Evolutionary conservation across 2,113 vertebrate species (phyloP), one percentile per base, ranked within the genome.

Genomic region (Alaudala cheleensis): DNA sequence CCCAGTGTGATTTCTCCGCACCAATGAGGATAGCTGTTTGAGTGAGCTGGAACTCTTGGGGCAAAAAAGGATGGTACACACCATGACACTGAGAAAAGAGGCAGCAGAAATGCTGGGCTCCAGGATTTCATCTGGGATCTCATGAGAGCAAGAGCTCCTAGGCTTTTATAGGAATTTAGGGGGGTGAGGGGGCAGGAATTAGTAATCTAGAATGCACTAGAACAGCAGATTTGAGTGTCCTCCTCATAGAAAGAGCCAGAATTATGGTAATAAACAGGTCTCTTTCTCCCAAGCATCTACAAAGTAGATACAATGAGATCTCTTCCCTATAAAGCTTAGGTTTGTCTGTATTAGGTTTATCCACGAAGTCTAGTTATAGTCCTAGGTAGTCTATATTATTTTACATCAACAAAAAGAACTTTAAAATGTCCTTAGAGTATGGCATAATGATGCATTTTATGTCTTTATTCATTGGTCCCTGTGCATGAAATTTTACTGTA

Each of bases 111-210:
- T 23, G 5, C 39, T 57, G 23, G 12, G 9, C 22, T 88, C n/a
- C 12, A 54, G 14, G 19, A 50, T 66, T 81, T 81, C 24, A 14
- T 40, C 12, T n/a, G 51, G 47, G 33, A 64, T 79, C 33, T 74
- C 51, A 51, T 64, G n/a, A 57, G 12, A 87, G 40, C 5, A 15
- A 84, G 19, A 72, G 10, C 15, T 77, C 37, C n/a, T 39, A 54
- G 39, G 11, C 2, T 56, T 84, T 81, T 29, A 20, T 10, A 66
- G 47, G 22, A 64, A 33, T 81, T 34, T 26, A 19, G 8, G 1
- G 6, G 1, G 0, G 14, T 26, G 22, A 9, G 1, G 6, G 1
- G 0, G 14, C 14, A 11, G 19, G 0, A 22, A 6, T 37, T 23
- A 66, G 14, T 74, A 58, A 34, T 18, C n/a, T 62, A 60, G n/a